Evolutionary conservation across 2,113 vertebrate species (phyloP).

Genomic region (Crocuta crocuta): DNA sequence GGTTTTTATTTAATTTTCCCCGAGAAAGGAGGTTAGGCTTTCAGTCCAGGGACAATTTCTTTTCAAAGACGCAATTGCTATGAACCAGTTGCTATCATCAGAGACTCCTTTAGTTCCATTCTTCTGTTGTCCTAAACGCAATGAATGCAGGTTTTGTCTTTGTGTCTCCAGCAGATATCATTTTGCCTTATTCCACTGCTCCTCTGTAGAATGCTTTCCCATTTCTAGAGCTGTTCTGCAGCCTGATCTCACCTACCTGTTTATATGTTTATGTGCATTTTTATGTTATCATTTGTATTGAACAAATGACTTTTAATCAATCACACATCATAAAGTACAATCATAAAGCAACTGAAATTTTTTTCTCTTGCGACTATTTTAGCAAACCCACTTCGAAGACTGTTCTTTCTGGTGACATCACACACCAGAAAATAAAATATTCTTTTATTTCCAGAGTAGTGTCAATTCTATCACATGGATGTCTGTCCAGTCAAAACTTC

Average conservation of each 20-base stretch:
- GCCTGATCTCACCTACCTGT: not conserved
- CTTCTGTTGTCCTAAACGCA: not conserved
- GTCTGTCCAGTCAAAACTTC: not conserved
- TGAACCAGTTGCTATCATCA: not conserved
- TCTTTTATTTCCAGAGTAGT: not conserved
- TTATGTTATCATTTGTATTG: not conserved
- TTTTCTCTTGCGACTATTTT: not conserved
- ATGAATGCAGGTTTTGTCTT: not conserved
- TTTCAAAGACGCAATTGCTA: not conserved
- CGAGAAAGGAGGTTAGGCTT: not conserved
- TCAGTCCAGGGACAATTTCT: not conserved
- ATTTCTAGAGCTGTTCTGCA: not conserved
- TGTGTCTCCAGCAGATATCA: not conserved
- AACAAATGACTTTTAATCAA: not conserved
- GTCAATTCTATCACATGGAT: not conserved
- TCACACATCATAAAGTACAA: not conserved
- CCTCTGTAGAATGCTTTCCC: not conserved
- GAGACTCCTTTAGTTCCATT: not conserved
- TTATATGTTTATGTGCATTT: not conserved
- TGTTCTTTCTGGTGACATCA: not conserved
- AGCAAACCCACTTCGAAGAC: not conserved
- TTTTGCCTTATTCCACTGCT: not conserved
- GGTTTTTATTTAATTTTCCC: not conserved
- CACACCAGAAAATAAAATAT: slow-evolving; percentile 25
- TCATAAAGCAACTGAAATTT: not conserved